Evolutionary conservation across 2,888 invertebrate genomes (phyloP).

Genomic region (Drosophila subquinaria): DNA sequence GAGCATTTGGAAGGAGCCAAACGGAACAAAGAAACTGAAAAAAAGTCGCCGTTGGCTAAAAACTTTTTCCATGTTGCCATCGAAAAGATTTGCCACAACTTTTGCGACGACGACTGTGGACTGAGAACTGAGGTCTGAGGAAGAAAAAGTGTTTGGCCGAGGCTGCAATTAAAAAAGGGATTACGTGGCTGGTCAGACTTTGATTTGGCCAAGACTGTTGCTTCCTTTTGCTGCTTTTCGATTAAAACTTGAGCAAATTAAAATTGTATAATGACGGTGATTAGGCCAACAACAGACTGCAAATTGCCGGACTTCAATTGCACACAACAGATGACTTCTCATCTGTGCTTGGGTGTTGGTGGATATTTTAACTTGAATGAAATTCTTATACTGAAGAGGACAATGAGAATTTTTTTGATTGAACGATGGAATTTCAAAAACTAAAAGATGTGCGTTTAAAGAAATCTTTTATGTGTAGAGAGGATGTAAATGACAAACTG

Average conservation of each 20-base stretch:
- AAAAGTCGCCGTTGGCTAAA: constrained; percentile 59
- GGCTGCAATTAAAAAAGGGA: constrained; percentile 80
- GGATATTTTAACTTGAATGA: not conserved
- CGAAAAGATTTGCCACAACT: constrained; percentile 68
- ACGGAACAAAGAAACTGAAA: constrained; percentile 12
- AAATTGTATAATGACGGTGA: constrained; percentile 78
- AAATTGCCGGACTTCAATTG: constrained; percentile 36
- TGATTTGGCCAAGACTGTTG: constrained; percentile 47
- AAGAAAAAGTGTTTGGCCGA: constrained; percentile 42
- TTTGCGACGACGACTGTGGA: constrained; percentile 24
- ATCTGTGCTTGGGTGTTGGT: not conserved
- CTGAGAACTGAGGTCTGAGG: not conserved
- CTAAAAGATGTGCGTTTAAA: not conserved
- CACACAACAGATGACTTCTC: constrained; percentile 3
- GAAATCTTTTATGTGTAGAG: too few relatives aligned
- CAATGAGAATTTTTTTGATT: not conserved
- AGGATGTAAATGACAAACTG: too few relatives aligned
- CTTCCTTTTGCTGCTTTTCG: constrained; percentile 48
- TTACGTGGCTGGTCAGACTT: constrained; percentile 64
- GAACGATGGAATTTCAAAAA: not conserved
- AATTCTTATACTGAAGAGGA: not conserved
- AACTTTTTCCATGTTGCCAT: constrained; percentile 60
- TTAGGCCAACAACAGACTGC: constrained; percentile 61
- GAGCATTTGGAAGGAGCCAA: not conserved
- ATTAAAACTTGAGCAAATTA: constrained; percentile 78